Conservation (phyloP, 2,797 vertebrate species). For the Microcaecilia unicolor region DNA sequence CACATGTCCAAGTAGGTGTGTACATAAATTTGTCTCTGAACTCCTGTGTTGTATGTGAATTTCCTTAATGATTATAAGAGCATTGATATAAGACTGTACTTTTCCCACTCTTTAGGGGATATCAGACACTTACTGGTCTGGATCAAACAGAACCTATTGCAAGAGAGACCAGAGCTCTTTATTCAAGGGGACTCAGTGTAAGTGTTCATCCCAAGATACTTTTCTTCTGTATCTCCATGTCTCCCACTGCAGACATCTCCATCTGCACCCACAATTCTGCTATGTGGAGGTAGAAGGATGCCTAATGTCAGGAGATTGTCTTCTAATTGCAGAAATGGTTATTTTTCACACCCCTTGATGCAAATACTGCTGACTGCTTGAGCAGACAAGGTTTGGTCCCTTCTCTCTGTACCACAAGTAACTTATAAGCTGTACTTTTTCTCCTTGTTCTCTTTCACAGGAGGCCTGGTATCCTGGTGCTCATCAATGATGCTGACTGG, state of each 20-base stretch:
- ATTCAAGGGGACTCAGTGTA: conserved; percentile 92
- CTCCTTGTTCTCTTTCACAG: conserved; percentile 55
- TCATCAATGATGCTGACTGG: conserved; percentile 96
- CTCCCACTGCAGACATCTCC: background rate
- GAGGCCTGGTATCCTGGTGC: conserved; percentile 93
- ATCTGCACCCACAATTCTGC: no score
- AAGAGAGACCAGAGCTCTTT: conserved; percentile 88
- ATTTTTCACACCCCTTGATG: background rate
- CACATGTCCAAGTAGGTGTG: no score
- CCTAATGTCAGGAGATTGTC: no score
- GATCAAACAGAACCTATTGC: conserved; percentile 88
- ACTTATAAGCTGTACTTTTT: no score
- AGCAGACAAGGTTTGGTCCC: no score
- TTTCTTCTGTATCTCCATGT: background rate
- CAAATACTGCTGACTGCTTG: no score
- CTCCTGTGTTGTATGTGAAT: no score
- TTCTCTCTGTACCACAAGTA: conserved; percentile 62
- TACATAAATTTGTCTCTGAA: no score
- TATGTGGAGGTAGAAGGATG: no score
- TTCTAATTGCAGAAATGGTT: no score
- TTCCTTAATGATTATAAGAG: no score
- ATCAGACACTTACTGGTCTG: conserved; percentile 87
- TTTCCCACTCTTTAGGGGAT: conserved; percentile 60
- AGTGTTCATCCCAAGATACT: conserved; percentile 48
- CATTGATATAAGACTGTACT: no score